Evolutionary conservation across 2,113 vertebrate genomes (phyloP).

Genomic region (Felis chaus): DNA sequence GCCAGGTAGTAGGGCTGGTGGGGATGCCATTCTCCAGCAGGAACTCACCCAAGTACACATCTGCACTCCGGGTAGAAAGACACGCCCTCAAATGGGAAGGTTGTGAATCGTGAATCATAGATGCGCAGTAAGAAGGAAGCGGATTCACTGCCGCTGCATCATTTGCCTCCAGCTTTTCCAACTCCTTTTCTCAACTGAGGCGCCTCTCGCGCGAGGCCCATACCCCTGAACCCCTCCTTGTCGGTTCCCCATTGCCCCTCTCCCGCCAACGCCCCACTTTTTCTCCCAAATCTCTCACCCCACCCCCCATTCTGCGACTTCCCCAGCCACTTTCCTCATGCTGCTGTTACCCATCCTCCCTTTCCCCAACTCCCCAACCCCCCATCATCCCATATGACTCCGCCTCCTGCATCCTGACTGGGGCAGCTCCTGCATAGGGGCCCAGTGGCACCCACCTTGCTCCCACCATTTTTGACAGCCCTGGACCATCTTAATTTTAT

Average conservation of each 20-base stretch:
- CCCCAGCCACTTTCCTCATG: background rate
- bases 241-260: background rate
- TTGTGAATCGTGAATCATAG: conserved; percentile 90
- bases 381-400: background rate
- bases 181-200: conserved; percentile 84
- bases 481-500: background rate
- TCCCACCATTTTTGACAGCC: background rate
- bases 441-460: background rate
- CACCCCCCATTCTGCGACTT: too few species aligned
- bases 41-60: conserved; percentile 96
- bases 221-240: background rate
- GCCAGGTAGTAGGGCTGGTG: conserved; percentile 85
- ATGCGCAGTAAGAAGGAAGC: conserved; percentile 94
- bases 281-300: background rate
- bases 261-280: background rate
- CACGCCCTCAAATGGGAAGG: conserved; percentile 78
- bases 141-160: conserved; percentile 85
- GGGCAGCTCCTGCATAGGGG: background rate
- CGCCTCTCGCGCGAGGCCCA: rapidly evolving
- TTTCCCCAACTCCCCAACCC: background rate
- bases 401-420: background rate
- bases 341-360: background rate
- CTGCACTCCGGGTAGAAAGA: conserved; percentile 94
- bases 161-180: conserved; percentile 83
- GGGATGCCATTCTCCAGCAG: conserved; percentile 96